Percentiles rank a stretch among this genome's conserved stretches.
Evolutionary conservation across 2,888 invertebrate species (phyloP).

Genomic region (Clistopyga incitator): DNA sequence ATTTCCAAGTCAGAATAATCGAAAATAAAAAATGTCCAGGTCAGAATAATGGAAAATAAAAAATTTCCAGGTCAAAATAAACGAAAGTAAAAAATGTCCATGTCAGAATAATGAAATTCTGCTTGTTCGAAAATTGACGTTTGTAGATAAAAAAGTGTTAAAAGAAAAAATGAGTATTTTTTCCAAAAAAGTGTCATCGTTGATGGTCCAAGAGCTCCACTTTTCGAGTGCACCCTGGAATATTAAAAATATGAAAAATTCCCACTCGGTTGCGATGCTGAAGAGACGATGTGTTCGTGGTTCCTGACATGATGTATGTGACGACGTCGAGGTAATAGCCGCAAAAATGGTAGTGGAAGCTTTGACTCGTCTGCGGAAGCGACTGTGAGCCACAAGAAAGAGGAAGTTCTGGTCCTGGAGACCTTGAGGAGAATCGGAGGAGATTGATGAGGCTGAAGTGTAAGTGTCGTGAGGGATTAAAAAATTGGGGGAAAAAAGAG

Average conservation of each 20-base stretch:
- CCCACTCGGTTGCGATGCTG: not conserved
- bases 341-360: slow-evolving; percentile 15
- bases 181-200: no score
- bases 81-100: no score
- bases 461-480: slow-evolving; percentile 74
- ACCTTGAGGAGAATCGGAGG: slow-evolving; percentile 52
- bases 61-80: no score
- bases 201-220: no score
- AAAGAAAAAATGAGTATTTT: no score
- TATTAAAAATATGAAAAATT: not conserved
- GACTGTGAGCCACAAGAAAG: slow-evolving; percentile 41
- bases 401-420: not conserved
- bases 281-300: not conserved
- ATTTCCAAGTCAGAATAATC: no score
- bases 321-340: not conserved
- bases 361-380: not conserved
- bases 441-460: slow-evolving; percentile 77
- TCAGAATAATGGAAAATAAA: no score
- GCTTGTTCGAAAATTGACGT: no score
- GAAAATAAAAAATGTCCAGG: no score
- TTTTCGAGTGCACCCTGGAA: not conserved
- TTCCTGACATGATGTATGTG: not conserved
- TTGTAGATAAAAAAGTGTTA: no score
- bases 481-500: slow-evolving; percentile 71
- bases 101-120: no score